Base-by-base conservation (phyloP, 1,140 invertebrate genomes). In the Hormaphis cornu region DNA sequence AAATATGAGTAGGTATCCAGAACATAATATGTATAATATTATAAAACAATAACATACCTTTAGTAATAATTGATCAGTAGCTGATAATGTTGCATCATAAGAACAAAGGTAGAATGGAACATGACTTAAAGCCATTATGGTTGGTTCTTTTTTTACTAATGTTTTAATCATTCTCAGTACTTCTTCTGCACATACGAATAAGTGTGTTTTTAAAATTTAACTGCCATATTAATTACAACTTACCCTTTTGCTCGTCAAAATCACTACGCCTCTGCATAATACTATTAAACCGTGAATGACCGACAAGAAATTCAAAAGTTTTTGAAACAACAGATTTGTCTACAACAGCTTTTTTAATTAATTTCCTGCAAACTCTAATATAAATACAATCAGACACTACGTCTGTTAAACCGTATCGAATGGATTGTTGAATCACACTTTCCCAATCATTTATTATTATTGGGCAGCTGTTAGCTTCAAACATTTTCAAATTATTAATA, bases 21-120 rank as follows among this genome's bases (percentile, higher is more conserved):
- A n/a, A n/a, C n/a, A n/a, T n/a, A n/a, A n/a, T n/a, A n/a, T n/a
- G 1, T 18, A 8, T 42, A 12, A 0, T 7, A 5, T 46, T 28
- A 18, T 44, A 63, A 63, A 46, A 30, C 46, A 46, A 30, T 2
- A 20, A 42, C n/a, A 7, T 74, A 80, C 81, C 22, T 80, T 78
- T 59, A 88, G 77, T 52, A 87, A 81, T 22, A 83, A 76, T 71
- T 84, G 82, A 77, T 91, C 88, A 24, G 79, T 81, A n/a, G 80
- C 77, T 46, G 76, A 81, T 14, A 86, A 78, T 16, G 86, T 86
- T 0, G 83, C 88, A 71, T 83, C 83, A 72, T 90, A 91, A 1
- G 87, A 82, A 20, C 86, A 83, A 61, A 91, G 80, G 72, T 87
- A 84, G 2, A 90, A 77, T 1, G 88, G 86, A 63, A 89, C 80